These are phyloP conservation scores for Eurois occulta DNA, from an alignment of 2,888 invertebrate species.

Conservation along the genomic window DNA sequence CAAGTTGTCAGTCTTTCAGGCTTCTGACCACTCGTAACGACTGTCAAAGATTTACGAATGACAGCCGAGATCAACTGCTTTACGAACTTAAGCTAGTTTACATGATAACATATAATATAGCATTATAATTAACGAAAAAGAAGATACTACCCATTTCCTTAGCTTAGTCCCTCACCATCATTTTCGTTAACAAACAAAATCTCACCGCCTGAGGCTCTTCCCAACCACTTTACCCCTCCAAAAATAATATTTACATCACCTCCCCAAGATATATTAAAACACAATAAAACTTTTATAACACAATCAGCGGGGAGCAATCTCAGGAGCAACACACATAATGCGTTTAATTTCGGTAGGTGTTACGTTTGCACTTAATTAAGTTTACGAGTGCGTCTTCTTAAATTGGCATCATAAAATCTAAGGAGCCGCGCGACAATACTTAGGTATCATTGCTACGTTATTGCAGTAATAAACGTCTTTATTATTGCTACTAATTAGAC, in stretches of 20 bases:
- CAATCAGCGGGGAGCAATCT: slow-evolving; percentile 70
- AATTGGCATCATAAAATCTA: slow-evolving; percentile 78
- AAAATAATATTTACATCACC: slow-evolving; percentile 55
- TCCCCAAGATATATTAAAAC: slow-evolving; percentile 55
- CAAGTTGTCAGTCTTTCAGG: background rate
- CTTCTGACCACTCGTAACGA: too few relatives aligned
- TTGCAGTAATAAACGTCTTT: slow-evolving; percentile 58
- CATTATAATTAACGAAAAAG: background rate
- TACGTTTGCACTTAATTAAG: slow-evolving; percentile 79
- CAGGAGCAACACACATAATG: slow-evolving; percentile 69
- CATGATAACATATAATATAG: background rate
- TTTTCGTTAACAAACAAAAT: slow-evolving; percentile 26
- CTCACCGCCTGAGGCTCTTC: slow-evolving; percentile 13
- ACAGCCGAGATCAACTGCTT: background rate
- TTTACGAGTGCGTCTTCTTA: slow-evolving; percentile 76
- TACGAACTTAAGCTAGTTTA: background rate
- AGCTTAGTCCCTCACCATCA: background rate
- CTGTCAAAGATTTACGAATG: background rate
- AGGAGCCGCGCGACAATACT: slow-evolving; percentile 67
- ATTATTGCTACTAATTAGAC: slow-evolving; percentile 59
- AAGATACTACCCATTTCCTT: background rate
- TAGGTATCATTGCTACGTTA: slow-evolving; percentile 66
- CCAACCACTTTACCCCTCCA: slow-evolving; percentile 18
- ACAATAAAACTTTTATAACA: slow-evolving; percentile 70
- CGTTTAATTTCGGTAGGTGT: slow-evolving; percentile 75